These are phyloP conservation scores for Heliconius sara DNA, from an alignment of 2,888 invertebrate genomes.

Conservation along the genomic window DNA sequence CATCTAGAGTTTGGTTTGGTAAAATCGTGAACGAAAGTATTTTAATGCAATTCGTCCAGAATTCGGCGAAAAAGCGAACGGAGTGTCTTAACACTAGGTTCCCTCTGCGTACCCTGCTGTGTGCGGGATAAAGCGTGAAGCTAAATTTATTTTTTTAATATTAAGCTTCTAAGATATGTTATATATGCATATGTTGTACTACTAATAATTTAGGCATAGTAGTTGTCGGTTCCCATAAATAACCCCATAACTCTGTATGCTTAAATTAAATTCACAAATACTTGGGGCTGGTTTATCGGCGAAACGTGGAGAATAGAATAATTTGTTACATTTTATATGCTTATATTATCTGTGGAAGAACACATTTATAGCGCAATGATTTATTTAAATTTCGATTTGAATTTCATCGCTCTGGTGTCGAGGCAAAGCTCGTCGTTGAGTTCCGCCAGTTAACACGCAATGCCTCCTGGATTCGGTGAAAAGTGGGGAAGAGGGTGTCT, in stretches of 20 bases:
- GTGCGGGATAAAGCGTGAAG: not conserved
- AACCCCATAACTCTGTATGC: not conserved
- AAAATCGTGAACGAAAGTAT: too few species aligned
- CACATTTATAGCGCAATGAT: not conserved
- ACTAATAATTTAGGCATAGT: not conserved
- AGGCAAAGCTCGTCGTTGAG: too few species aligned
- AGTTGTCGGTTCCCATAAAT: not conserved
- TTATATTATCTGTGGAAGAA: not conserved
- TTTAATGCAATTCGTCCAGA: too few species aligned
- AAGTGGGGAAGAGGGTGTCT: too few species aligned
- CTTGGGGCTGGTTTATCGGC: not conserved
- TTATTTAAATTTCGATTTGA: too few species aligned
- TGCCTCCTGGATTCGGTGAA: too few species aligned
- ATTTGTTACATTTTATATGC: not conserved
- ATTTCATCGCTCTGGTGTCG: too few species aligned
- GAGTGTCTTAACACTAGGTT: not conserved
- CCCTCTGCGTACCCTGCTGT: not conserved
- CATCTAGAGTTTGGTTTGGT: too few species aligned
- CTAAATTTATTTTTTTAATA: not conserved
- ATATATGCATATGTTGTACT: not conserved
- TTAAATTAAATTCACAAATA: conserved; percentile 1
- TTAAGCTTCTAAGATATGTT: not conserved
- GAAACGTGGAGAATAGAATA: not conserved
- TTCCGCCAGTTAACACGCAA: too few species aligned
- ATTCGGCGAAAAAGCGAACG: too few species aligned